Evolutionary conservation across 2,888 invertebrate genomes (phyloP), one percentile per base, ranked within the genome.

Genomic region (Molanna angustata): DNA sequence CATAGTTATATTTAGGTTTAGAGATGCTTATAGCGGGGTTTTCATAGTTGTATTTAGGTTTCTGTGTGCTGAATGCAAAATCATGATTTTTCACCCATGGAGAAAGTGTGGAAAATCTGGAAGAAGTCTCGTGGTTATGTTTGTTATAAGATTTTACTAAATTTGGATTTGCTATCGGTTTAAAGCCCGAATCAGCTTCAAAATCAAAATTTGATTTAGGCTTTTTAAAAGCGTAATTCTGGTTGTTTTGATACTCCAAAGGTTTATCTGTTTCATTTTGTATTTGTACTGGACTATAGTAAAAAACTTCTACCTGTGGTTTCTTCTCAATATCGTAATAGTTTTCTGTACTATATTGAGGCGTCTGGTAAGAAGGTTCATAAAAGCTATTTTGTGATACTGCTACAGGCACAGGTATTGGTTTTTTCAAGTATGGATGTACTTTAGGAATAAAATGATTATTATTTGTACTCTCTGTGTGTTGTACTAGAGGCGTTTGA

Each of bases 401-500:
- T 21, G 21, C 22, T 13, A 54, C 59, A 37, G 41, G 56, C n/a
- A 56, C 46, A 20, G 52, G 53, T 21, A 44, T 27, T 2, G 58
- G 54, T 4, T 46, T 45, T 42, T 55, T 40, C 35, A 52, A 41
- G 22, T 56, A 54, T 4, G 39, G 31, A 18, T 21, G n/a, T n/a
- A 32, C 32, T 49, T 51, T 53, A 20, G 59, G 58, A 16, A 56
- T 39, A 44, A 49, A 56, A 21, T 50, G 50, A 50, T 61, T 45
- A 45, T 57, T 42, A 33, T 46, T 47, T 6, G 21, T 37, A 3
- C 22, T 27, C 1, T 40, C 35, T 2, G 56, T 54, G 11, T 66
- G 61, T 62, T 65, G 65, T 3, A 74, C 62, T 2, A 76, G 76
- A 35, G 76, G 75, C 9, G 76, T 71, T 64, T 77, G 76, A 50